Percentiles rank a stretch among this genome's conserved stretches.
phyloP scores from a whole-genome alignment of 2,113 vertebrate species.

The Sturnus vulgaris region DNA sequence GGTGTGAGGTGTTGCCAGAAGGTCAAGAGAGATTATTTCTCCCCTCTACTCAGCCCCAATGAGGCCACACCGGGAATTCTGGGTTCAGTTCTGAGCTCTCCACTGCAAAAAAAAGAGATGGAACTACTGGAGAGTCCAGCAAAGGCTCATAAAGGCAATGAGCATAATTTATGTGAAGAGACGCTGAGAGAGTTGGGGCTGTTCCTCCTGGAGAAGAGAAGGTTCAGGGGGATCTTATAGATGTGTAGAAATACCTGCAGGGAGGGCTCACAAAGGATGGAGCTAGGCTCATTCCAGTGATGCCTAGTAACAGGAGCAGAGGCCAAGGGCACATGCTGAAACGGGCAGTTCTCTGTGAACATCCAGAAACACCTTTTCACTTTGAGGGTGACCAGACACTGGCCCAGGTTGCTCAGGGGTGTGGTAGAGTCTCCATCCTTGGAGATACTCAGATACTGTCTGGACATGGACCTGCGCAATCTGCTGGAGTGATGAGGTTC shows the following conservation, averaged over 20 bases:
- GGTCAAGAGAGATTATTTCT: neutral
- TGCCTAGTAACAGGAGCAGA: neutral
- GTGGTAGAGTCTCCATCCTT: neutral
- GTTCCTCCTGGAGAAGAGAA: neutral
- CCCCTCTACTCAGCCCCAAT: neutral
- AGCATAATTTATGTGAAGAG: neutral
- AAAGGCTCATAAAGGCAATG: neutral
- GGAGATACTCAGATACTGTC: neutral
- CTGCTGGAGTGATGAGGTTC: neutral
- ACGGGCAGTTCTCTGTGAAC: neutral
- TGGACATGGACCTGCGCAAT: neutral
- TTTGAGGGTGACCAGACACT: neutral
- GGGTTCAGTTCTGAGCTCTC: neutral
- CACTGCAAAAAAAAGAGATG: neutral
- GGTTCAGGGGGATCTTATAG: neutral
- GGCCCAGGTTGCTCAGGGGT: neutral
- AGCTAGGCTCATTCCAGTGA: neutral
- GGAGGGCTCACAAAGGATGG: fast-evolving
- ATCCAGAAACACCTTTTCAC: neutral
- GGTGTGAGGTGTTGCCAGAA: neutral
- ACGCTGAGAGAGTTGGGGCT: neutral
- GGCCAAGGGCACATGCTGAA: fast-evolving
- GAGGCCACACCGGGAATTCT: neutral
- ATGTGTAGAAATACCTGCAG: neutral
- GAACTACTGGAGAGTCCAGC: neutral